Conservation (phyloP, 2,113 vertebrate species). For the Hypomesus transpacificus region DNA sequence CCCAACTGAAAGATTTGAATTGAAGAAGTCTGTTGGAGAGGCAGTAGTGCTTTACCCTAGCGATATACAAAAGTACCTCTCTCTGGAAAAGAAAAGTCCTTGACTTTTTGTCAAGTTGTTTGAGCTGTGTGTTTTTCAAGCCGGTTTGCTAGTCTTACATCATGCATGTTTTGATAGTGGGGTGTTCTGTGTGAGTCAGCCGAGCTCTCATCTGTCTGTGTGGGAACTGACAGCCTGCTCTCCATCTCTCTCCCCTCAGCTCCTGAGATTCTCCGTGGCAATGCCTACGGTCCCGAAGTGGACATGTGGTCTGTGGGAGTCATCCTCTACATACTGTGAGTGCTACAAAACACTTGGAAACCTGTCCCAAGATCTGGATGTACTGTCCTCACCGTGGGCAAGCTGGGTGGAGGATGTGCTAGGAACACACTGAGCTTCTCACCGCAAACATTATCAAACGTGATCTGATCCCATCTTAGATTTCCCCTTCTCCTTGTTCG, state of each 20-base stretch:
- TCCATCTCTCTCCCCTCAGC: slow-evolving; percentile 63
- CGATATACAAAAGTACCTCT: too few species aligned
- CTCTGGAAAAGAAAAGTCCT: too few species aligned
- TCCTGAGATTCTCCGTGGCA: slow-evolving; percentile 83
- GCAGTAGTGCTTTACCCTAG: too few species aligned
- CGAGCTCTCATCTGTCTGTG: not conserved
- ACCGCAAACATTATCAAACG: not conserved
- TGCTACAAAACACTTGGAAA: slow-evolving; percentile 23
- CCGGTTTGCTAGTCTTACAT: too few species aligned
- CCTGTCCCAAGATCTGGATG: not conserved
- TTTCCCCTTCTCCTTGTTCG: too few species aligned
- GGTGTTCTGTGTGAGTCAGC: not conserved
- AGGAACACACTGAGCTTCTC: not conserved
- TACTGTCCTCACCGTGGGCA: not conserved
- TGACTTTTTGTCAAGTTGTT: too few species aligned
- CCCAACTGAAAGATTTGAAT: not conserved
- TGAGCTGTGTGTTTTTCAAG: too few species aligned
- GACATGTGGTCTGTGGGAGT: slow-evolving; percentile 92
- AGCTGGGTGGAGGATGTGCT: not conserved
- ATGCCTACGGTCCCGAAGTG: slow-evolving; percentile 83
- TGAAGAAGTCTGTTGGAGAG: not conserved
- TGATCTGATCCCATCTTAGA: too few species aligned
- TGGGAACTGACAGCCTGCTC: slow-evolving; percentile 1
- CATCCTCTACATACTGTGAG: slow-evolving; percentile 91
- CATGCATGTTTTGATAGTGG: not conserved